Evolutionary conservation across 2,113 vertebrate species (phyloP).

Genomic region (Pao palembangensis): DNA sequence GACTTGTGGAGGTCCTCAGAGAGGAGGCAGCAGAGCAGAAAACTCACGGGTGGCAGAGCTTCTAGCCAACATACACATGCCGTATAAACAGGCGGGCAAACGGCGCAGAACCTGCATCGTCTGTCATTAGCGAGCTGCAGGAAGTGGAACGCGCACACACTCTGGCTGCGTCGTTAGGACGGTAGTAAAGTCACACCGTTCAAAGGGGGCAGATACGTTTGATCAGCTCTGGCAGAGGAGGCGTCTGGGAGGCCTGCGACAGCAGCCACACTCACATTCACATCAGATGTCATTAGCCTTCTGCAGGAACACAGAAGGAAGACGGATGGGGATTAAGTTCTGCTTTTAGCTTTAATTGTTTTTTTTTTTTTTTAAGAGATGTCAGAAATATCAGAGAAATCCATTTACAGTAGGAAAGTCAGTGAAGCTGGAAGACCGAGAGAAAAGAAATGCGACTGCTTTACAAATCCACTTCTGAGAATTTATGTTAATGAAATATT

Average conservation of each 20-base stretch:
- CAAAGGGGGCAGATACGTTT: slow-evolving; percentile 64
- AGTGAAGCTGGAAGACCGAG: neutral
- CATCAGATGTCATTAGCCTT: slow-evolving; percentile 40
- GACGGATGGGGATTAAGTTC: slow-evolving; percentile 21
- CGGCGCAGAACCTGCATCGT: slow-evolving; percentile 29
- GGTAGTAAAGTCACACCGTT: slow-evolving; percentile 68
- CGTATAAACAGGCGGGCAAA: slow-evolving; percentile 26
- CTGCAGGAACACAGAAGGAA: slow-evolving; percentile 24
- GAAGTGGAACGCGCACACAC: slow-evolving; percentile 47
- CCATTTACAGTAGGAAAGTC: neutral
- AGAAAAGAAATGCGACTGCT: neutral
- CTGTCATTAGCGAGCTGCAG: slow-evolving; percentile 67
- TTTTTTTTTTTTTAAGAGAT: slow-evolving; percentile 16
- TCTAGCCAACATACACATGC: slow-evolving; percentile 39
- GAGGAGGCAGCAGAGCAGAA: slow-evolving; percentile 39
- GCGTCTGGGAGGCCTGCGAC: slow-evolving; percentile 46
- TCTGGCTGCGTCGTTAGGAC: slow-evolving; percentile 49
- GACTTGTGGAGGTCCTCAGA: slow-evolving; percentile 26
- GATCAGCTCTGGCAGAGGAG: slow-evolving; percentile 57
- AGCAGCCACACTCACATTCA: slow-evolving; percentile 33
- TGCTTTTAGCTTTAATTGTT: slow-evolving; percentile 36
- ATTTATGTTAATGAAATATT: neutral
- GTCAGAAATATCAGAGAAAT: slow-evolving; percentile 2
- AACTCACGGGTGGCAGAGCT: slow-evolving; percentile 59
- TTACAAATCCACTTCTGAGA: neutral